Base-by-base conservation (phyloP, 2,113 vertebrate species). In the Lagenorhynchus albirostris region DNA sequence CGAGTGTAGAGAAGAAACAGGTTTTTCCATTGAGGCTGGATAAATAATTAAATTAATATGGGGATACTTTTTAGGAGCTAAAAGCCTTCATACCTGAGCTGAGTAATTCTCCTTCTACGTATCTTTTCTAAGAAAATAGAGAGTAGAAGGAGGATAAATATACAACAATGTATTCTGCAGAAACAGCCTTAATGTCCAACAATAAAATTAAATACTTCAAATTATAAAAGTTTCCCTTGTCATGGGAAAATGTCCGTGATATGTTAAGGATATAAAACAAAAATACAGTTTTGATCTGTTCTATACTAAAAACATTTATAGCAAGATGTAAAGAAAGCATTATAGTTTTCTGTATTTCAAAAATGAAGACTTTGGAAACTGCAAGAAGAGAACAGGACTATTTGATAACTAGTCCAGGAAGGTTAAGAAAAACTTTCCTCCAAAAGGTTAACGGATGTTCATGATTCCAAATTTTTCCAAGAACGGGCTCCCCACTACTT, bases 401-500 rank as follows among this genome's bases (percentile, higher is more conserved):
- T 81, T 86, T 38, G 47, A 50, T 38, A 89, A 76, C 47, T 38
- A 67, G 65, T 76, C 60, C 20, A 33, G 47, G 41, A 89, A 92
- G 8, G 25, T 26, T 44, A 79, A 92, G 82, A 55, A 92, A 81
- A 73, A 33, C 17, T 55, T 92, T 23, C 65, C 44, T 73, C 44
- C 38, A 10, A 36, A 95, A 94, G 47, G n/a, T 90, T 91, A 36
- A 90, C 47, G 4, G 33, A 80, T 11, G 5, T n/a, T 68, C 6
- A 36, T 26, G n/a, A 50, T 17, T 70, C 0, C 10, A 9, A 33
- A 0, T 2, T 12, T 68, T 62, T 3, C 44, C 9, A 2, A 98
- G 98, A 96, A 86, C 18, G 63, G 89, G 89, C 91, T 97, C 92
- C 96, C 97, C 96, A 98, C 82, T 94, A 98, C 98, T 98, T 98